Evolutionary conservation across 2,113 vertebrate species (phyloP).

Genomic region (Holacanthus passer): DNA sequence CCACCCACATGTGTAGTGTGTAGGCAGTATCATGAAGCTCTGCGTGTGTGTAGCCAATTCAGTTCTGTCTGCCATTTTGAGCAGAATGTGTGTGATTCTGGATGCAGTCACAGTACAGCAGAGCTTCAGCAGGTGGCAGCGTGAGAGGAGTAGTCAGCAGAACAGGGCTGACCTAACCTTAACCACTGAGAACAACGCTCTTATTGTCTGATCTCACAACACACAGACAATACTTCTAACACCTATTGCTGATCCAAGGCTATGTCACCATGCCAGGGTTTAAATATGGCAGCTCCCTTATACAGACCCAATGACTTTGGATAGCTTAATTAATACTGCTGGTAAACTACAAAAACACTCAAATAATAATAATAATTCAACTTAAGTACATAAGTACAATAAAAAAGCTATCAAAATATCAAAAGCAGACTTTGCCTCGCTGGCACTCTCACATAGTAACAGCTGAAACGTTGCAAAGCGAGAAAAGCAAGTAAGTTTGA

Average conservation of each 20-base stretch:
- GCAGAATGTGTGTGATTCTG: slow-evolving; percentile 48
- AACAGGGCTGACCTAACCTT: slow-evolving; percentile 35
- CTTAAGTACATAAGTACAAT: not conserved
- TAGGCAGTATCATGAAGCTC: slow-evolving; percentile 56
- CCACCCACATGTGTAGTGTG: slow-evolving; percentile 63
- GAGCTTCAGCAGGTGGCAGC: slow-evolving; percentile 78
- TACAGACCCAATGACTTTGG: not conserved
- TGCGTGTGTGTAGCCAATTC: slow-evolving; percentile 34
- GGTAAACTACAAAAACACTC: not conserved
- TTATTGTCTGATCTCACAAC: slow-evolving; percentile 29
- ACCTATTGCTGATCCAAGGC: slow-evolving; percentile 14
- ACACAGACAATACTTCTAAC: slow-evolving; percentile 10
- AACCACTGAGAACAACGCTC: slow-evolving; percentile 22
- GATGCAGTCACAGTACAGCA: slow-evolving; percentile 56
- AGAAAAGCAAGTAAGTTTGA: slow-evolving; percentile 32
- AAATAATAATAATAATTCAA: not conserved
- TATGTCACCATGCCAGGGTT: not conserved
- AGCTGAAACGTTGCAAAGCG: slow-evolving; percentile 26
- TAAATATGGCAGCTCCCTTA: not conserved
- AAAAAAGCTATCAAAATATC: not conserved
- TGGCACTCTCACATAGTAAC: slow-evolving; percentile 15
- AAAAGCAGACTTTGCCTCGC: not conserved
- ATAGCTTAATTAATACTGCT: not conserved
- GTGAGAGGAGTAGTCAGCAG: slow-evolving; percentile 58
- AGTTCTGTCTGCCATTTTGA: slow-evolving; percentile 75